Conservation (phyloP, 2,888 invertebrate species). For the Entomobrya proxima region DNA sequence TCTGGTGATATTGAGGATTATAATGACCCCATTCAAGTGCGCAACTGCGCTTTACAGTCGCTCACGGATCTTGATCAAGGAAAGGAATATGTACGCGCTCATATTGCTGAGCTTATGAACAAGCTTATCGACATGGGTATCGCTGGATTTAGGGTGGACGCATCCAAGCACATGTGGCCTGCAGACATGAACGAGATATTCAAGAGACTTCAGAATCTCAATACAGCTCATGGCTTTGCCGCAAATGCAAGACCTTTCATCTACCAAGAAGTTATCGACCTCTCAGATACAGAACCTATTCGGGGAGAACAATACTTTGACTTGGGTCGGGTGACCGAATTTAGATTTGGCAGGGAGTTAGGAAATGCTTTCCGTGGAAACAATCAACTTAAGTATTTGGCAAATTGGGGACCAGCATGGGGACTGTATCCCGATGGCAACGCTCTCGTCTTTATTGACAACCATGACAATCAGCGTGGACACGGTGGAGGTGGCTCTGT, state of each 20-base stretch:
- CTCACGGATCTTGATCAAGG: slow-evolving; percentile 87
- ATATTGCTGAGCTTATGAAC: slow-evolving; percentile 84
- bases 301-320: slow-evolving; percentile 76
- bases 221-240: slow-evolving; percentile 73
- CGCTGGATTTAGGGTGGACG: slow-evolving; percentile 86
- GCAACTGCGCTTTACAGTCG: slow-evolving; percentile 85
- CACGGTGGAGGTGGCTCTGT: slow-evolving; percentile 65
- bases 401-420: slow-evolving; percentile 79
- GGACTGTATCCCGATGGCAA: slow-evolving; percentile 81
- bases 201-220: slow-evolving; percentile 76
- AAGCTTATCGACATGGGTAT: slow-evolving; percentile 84
- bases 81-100: slow-evolving; percentile 82
- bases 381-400: slow-evolving; percentile 49
- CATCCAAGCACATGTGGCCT: slow-evolving; percentile 80
- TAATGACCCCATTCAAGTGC: slow-evolving; percentile 78
- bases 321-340: slow-evolving; percentile 79
- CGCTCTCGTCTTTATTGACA: slow-evolving; percentile 85
- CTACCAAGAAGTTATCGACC: slow-evolving; percentile 75
- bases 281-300: slow-evolving; percentile 76
- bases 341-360: slow-evolving; percentile 81
- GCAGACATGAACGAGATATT: slow-evolving; percentile 77
- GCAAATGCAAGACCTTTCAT: slow-evolving; percentile 73
- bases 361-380: slow-evolving; percentile 79
- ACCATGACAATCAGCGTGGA: slow-evolving; percentile 91
- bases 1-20: slow-evolving; percentile 77